A percentile compares a stretch with the other conserved stretches of the same genome.
Evolutionary conservation across 2,797 vertebrate species (phyloP).

Genomic region (Lindbergichthys nudifrons): DNA sequence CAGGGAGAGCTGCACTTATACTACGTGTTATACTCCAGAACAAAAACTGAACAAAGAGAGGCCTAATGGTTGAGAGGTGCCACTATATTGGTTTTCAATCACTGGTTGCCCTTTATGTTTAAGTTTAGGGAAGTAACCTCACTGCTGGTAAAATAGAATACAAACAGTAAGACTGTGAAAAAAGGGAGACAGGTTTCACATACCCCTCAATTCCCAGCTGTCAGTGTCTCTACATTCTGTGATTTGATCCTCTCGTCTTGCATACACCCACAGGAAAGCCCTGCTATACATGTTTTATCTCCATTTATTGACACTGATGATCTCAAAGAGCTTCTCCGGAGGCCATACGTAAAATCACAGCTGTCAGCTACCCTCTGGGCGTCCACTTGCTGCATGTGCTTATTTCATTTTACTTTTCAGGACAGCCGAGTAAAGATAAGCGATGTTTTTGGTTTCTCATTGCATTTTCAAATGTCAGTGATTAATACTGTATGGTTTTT

Average conservation of each 20-base stretch:
- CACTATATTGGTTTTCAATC: slow-evolving; percentile 14
- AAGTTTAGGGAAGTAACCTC: slow-evolving; percentile 26
- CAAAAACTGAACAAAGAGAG: slow-evolving; percentile 22
- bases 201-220: slow-evolving; percentile 51
- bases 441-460: neutral
- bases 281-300: slow-evolving; percentile 67
- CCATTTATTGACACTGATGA: slow-evolving; percentile 74
- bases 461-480: neutral
- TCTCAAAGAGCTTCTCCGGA: slow-evolving; percentile 70
- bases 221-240: slow-evolving; percentile 38
- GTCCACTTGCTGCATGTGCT: slow-evolving; percentile 50
- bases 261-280: slow-evolving; percentile 50
- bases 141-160: slow-evolving; percentile 37
- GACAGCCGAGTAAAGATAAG: neutral
- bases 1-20: neutral
- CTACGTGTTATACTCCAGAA: slow-evolving; percentile 12
- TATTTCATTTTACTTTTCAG: slow-evolving; percentile 17
- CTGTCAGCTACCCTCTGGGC: slow-evolving; percentile 49
- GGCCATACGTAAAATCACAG: slow-evolving; percentile 63
- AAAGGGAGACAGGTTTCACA: slow-evolving; percentile 49
- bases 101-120: slow-evolving; percentile 9
- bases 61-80: neutral
- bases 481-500: slow-evolving; percentile 11
- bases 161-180: slow-evolving; percentile 39
- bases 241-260: slow-evolving; percentile 43